Evolutionary conservation across 1,140 invertebrate species (phyloP).

Genomic region (Brachionus paranguensis): DNA sequence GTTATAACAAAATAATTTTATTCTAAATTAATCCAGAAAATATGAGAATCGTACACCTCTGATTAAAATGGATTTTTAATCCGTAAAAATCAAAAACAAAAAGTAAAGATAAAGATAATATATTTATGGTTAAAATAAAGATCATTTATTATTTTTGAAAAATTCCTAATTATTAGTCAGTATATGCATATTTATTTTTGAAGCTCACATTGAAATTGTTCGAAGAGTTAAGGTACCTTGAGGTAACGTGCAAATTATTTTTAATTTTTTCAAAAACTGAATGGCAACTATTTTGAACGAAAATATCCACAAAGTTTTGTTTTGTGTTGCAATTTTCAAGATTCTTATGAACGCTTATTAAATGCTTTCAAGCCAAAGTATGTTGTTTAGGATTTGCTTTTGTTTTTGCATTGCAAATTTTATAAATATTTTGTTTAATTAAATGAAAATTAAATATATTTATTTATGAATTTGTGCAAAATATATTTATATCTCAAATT

Average conservation of each 20-base stretch:
- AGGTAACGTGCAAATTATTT: not conserved
- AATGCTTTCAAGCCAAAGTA: not conserved
- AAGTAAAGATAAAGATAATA: not conserved
- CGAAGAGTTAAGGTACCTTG: not conserved
- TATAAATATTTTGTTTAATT: not conserved
- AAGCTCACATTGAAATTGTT: not conserved
- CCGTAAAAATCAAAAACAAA: not conserved
- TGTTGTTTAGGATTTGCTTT: constrained; percentile 14
- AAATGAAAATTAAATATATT: not conserved
- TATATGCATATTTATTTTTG: not conserved
- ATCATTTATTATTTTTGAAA: not conserved
- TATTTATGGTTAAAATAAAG: not conserved
- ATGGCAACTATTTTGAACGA: not conserved
- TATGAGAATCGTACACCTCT: not conserved
- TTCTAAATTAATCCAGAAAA: not conserved
- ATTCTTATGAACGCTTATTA: not conserved
- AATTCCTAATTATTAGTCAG: not conserved
- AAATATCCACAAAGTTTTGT: constrained; percentile 2
- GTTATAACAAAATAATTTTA: not conserved
- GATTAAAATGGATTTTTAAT: constrained; percentile 15
- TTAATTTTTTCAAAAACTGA: not conserved
- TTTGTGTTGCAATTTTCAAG: not conserved
- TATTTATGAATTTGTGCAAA: not conserved
- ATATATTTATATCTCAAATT: not conserved
- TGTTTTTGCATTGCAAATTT: not conserved